Evolutionary conservation across 2,797 vertebrate genomes (phyloP).

Genomic region (Anguilla marmorata): DNA sequence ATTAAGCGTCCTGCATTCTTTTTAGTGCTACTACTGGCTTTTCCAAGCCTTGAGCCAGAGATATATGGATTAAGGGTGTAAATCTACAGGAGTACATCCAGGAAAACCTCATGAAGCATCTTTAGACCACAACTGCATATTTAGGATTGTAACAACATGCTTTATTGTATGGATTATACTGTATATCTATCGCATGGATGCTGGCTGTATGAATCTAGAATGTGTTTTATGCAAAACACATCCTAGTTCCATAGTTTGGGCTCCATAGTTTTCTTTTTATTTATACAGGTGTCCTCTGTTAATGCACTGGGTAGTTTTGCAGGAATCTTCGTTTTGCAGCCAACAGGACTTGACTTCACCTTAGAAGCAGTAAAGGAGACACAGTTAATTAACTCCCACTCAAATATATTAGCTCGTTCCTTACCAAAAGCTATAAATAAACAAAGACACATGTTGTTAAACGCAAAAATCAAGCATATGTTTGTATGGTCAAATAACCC

Average conservation of each 20-base stretch:
- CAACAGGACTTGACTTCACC: conserved; percentile 16
- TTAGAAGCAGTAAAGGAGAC: conserved; percentile 22
- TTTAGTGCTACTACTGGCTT: not conserved
- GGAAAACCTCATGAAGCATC: not conserved
- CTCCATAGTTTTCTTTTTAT: conserved; percentile 26
- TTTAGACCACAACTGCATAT: not conserved
- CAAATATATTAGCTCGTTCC: conserved; percentile 23
- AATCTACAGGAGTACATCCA: not conserved
- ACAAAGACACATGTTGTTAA: conserved; percentile 40
- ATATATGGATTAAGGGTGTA: not conserved
- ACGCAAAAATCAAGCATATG: not conserved
- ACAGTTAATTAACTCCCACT: conserved; percentile 27
- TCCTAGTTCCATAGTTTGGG: conserved; percentile 13
- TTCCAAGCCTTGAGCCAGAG: not conserved
- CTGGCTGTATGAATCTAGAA: too few relatives aligned
- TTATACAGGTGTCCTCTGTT: conserved; percentile 31
- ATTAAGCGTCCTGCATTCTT: not conserved
- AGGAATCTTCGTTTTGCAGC: conserved; percentile 36
- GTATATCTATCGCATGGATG: too few relatives aligned
- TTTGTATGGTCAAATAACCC: not conserved
- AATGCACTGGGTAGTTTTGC: not conserved
- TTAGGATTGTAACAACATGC: not conserved
- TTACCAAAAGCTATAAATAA: conserved; percentile 37
- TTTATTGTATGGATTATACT: not conserved
- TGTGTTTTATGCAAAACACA: too few relatives aligned